Percentiles rank a stretch among this genome's conserved stretches.
These are phyloP conservation scores for Chesias legatella DNA, from an alignment of 2,888 invertebrate species.

Conservation along the genomic window DNA sequence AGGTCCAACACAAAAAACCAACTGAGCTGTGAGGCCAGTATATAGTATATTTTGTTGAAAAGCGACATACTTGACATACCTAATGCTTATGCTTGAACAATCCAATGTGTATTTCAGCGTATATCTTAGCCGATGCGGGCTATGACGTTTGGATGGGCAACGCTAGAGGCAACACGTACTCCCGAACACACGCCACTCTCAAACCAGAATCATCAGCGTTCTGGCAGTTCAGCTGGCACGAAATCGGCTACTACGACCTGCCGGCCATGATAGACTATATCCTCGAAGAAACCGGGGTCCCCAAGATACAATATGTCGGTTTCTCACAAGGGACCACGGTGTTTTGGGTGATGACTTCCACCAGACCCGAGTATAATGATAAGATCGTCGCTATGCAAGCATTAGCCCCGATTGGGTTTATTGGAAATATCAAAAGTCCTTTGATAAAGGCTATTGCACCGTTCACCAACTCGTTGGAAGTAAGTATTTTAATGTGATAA, in stretches of 20 bases:
- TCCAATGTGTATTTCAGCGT: conserved; percentile 72
- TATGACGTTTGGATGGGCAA: conserved; percentile 94
- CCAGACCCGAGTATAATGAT: conserved; percentile 79
- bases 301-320: conserved; percentile 84
- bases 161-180: conserved; percentile 89
- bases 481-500: too few species aligned
- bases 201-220: conserved; percentile 56
- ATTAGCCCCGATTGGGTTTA: conserved; percentile 81
- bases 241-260: conserved; percentile 87
- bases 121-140: conserved; percentile 84
- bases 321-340: conserved; percentile 86
- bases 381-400: conserved; percentile 81
- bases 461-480: conserved; percentile 70
- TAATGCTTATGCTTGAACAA: neutral
- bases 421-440: conserved; percentile 69
- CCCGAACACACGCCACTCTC: conserved; percentile 78
- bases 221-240: conserved; percentile 85
- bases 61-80: too few species aligned
- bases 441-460: conserved; percentile 68
- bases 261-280: conserved; percentile 88
- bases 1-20: too few species aligned
- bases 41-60: too few species aligned
- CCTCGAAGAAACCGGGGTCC: conserved; percentile 71
- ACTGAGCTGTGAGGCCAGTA: too few species aligned
- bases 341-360: conserved; percentile 81